Percentiles rank a stretch among this genome's conserved stretches.
phyloP scores from a whole-genome alignment of 2,888 invertebrate species.

The Tipula vernalis region DNA sequence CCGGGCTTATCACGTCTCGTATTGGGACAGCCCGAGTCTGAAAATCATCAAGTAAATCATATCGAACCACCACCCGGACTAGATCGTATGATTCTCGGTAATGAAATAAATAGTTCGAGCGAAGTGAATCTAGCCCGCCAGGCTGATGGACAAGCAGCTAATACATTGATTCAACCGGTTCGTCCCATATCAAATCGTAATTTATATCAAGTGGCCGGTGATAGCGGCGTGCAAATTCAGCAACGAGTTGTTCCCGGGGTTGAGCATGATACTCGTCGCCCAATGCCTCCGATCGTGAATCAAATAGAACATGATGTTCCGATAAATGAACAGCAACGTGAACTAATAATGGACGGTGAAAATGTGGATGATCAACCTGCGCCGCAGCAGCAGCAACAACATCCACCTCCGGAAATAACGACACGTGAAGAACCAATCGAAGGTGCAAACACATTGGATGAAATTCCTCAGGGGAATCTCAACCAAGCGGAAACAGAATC shows the following conservation, averaged over 20 bases:
- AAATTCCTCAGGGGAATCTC: slow-evolving; percentile 18
- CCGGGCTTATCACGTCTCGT: slow-evolving; percentile 53
- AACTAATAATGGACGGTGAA: slow-evolving; percentile 46
- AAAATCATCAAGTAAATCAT: slow-evolving; percentile 28
- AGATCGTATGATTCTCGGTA: slow-evolving; percentile 42
- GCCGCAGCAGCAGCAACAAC: slow-evolving; percentile 16
- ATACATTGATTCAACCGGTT: slow-evolving; percentile 15
- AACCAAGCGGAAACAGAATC: slow-evolving; percentile 19
- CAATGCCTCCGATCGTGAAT: slow-evolving; percentile 8
- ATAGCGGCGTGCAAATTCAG: slow-evolving; percentile 21
- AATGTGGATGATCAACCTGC: slow-evolving; percentile 36
- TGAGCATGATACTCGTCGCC: slow-evolving; percentile 33
- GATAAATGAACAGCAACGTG: slow-evolving; percentile 34
- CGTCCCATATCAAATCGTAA: slow-evolving; percentile 23
- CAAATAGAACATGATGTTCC: slow-evolving; percentile 20
- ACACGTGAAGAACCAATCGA: slow-evolving; percentile 41
- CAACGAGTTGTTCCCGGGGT: slow-evolving; percentile 44
- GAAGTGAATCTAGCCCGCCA: slow-evolving; percentile 33
- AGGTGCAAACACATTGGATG: slow-evolving; percentile 36
- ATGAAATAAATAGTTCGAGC: slow-evolving; percentile 31
- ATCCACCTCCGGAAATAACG: slow-evolving; percentile 16
- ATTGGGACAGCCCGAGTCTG: slow-evolving; percentile 49
- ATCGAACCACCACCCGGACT: slow-evolving; percentile 40
- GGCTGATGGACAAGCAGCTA: slow-evolving; percentile 36
- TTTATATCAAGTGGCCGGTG: slow-evolving; percentile 28